phyloP scores from a whole-genome alignment of 2,797 vertebrate species.

The Salmo trutta region DNA sequence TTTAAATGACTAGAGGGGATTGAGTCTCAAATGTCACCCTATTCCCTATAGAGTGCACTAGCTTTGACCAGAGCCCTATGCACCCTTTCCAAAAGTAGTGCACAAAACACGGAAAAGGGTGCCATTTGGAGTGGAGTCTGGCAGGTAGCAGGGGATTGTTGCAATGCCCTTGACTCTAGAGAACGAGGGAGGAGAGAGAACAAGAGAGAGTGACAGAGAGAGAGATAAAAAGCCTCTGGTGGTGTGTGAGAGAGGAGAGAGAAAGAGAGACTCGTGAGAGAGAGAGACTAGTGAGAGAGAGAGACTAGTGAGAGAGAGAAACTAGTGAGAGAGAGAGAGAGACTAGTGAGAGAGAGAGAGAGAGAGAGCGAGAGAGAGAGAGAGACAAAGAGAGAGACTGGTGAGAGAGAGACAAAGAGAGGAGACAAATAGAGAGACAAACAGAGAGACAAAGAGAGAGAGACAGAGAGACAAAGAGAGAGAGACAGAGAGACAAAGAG shows the following conservation, averaged over 20 bases:
- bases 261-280: neutral
- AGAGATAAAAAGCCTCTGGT: neutral
- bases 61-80: too few species aligned
- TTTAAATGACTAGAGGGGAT: slow-evolving; percentile 63
- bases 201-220: slow-evolving; percentile 15
- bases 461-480: neutral
- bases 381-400: too few species aligned
- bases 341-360: too few species aligned
- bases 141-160: slow-evolving; percentile 72
- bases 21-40: slow-evolving; percentile 22
- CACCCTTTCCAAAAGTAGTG: neutral
- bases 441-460: too few species aligned
- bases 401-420: too few species aligned
- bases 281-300: too few species aligned
- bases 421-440: too few species aligned
- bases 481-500: neutral
- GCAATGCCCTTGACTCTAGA: slow-evolving; percentile 73
- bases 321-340: too few species aligned
- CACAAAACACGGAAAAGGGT: slow-evolving; percentile 11
- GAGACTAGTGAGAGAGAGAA: too few species aligned
- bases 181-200: slow-evolving; percentile 52
- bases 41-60: neutral
- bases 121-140: slow-evolving; percentile 39
- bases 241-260: neutral
- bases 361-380: too few species aligned